Evolutionary conservation across 2,888 invertebrate species (phyloP).

Genomic region (Odontocolon sp.): DNA sequence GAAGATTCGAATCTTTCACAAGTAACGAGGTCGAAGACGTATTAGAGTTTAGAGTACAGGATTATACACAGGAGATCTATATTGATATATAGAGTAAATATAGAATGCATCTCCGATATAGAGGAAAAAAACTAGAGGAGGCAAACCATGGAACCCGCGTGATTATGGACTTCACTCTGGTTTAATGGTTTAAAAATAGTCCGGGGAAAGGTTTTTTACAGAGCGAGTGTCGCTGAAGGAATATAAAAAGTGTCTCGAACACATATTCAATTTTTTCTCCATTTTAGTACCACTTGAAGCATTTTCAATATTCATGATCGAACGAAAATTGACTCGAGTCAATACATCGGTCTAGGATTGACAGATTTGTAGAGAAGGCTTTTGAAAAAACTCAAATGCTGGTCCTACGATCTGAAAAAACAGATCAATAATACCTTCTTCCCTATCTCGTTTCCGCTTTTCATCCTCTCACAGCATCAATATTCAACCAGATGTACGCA

Average conservation of each 20-base stretch:
- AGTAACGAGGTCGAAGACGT: conserved; percentile 41
- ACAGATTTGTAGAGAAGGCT: neutral
- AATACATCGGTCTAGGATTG: conserved; percentile 28
- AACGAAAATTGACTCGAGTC: conserved; percentile 41
- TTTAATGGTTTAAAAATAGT: conserved; percentile 72
- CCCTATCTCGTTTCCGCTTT: conserved; percentile 18
- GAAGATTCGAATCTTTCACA: neutral
- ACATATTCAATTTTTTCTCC: conserved; percentile 53
- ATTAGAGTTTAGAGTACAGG: conserved; percentile 8
- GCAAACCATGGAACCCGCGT: conserved; percentile 59
- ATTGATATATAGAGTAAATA: conserved; percentile 27
- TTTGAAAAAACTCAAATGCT: conserved; percentile 35
- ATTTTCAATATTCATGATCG: conserved; percentile 57
- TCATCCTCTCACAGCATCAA: conserved; percentile 41
- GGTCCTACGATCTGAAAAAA: conserved; percentile 55
- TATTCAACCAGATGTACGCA: conserved; percentile 55
- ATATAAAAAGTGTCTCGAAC: conserved; percentile 43
- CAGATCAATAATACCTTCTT: no score
- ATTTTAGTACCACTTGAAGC: conserved; percentile 21
- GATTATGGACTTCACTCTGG: conserved; percentile 72
- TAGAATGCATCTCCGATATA: conserved; percentile 24
- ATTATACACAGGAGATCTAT: conserved; percentile 16
- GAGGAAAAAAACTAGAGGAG: conserved; percentile 54
- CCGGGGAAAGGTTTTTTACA: conserved; percentile 17
- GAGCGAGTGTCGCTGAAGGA: neutral